phyloP scores from a whole-genome alignment of 2,797 vertebrate species.

The Hephaestus fuliginosus region DNA sequence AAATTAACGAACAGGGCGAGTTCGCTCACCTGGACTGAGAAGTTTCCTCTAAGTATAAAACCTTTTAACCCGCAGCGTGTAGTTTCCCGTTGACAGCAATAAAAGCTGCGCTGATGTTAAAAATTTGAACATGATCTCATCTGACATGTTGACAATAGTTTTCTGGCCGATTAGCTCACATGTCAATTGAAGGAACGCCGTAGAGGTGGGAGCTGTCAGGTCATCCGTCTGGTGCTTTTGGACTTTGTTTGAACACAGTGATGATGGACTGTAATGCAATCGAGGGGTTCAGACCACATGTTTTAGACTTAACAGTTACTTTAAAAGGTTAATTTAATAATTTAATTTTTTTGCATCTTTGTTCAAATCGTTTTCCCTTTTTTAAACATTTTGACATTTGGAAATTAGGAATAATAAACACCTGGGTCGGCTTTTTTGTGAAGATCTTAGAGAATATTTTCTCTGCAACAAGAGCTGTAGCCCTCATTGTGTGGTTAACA shows the following conservation, averaged over 20 bases:
- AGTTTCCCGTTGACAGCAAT: neutral
- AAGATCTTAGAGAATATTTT: neutral
- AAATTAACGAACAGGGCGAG: neutral
- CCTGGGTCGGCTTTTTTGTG: neutral
- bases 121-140: constrained; percentile 9
- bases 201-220: neutral
- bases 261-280: neutral
- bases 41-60: neutral
- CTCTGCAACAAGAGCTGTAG: neutral
- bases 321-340: neutral
- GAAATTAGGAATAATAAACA: neutral
- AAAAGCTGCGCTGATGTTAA: neutral
- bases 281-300: neutral
- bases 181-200: constrained; percentile 1
- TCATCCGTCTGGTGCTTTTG: constrained; percentile 6
- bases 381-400: neutral
- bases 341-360: neutral
- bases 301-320: neutral
- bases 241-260: constrained; percentile 2
- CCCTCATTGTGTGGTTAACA: too few species aligned
- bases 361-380: too few species aligned
- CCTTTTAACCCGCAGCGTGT: neutral
- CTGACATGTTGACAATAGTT: constrained; percentile 17
- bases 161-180: constrained; percentile 9
- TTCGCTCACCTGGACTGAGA: neutral